Percentiles rank a stretch among this genome's conserved stretches.
These are phyloP conservation scores for Diadromus collaris DNA, from an alignment of 2,888 invertebrate genomes.

Conservation along the genomic window DNA sequence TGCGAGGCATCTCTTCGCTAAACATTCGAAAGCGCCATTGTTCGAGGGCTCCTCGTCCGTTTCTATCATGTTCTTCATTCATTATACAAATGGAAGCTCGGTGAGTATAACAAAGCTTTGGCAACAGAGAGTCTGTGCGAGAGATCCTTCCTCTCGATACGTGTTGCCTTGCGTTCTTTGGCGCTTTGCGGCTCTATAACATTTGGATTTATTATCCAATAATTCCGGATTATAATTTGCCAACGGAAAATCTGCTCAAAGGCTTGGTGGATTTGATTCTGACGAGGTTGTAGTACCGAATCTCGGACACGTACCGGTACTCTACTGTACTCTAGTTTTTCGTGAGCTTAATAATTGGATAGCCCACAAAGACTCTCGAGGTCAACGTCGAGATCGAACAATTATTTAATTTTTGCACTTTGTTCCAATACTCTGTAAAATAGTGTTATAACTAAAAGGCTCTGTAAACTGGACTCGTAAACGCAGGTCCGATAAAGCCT, in stretches of 20 bases:
- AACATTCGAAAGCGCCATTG: constrained; percentile 11
- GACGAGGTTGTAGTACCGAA: too few relatives aligned
- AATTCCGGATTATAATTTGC: neutral
- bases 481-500: too few relatives aligned
- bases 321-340: too few relatives aligned
- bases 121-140: neutral
- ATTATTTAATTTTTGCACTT: too few relatives aligned
- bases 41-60: neutral
- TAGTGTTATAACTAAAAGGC: too few relatives aligned
- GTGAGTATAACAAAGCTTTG: neutral
- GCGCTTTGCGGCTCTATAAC: neutral
- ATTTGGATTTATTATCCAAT: neutral
- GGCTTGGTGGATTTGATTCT: neutral
- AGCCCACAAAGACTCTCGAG: too few relatives aligned
- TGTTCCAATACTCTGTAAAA: too few relatives aligned
- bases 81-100: constrained; percentile 32
- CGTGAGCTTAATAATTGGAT: too few relatives aligned
- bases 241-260: neutral
- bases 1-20: constrained; percentile 28
- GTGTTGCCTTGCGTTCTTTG: neutral
- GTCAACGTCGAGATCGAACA: too few relatives aligned
- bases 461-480: too few relatives aligned
- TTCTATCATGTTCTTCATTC: constrained; percentile 18
- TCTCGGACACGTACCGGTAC: too few relatives aligned
- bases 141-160: neutral